Evolutionary conservation across 30 jellyfish, hydroid and myxozoan genomes (phyloP).

Genomic region (Nemopilema nomurai): DNA sequence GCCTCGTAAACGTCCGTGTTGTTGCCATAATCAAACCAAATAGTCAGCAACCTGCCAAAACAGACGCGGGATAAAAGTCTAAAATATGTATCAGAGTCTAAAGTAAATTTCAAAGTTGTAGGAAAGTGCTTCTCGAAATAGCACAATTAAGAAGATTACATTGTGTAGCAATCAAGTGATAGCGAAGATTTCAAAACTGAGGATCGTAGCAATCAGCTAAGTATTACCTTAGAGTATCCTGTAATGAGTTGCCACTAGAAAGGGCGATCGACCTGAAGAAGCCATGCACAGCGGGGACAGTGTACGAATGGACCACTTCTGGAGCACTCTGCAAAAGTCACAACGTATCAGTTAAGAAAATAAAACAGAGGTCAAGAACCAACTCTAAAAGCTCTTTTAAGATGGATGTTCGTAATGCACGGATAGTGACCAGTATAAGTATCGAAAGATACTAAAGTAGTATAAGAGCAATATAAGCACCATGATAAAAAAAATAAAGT

Average conservation of each 20-base stretch:
- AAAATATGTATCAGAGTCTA: neutral
- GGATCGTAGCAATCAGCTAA: too few species aligned
- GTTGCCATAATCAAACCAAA: slow-evolving; percentile 98
- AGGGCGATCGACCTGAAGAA: slow-evolving; percentile 90
- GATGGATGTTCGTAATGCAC: too few species aligned
- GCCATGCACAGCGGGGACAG: slow-evolving; percentile 98
- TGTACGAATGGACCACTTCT: slow-evolving; percentile 75
- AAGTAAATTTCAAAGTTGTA: neutral
- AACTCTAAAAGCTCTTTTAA: too few species aligned
- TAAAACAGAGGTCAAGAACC: too few species aligned
- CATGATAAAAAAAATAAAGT: too few species aligned
- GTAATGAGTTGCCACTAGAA: slow-evolving; percentile 86
- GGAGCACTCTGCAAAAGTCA: slow-evolving; percentile 51
- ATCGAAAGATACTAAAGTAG: neutral
- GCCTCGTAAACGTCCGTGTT: slow-evolving; percentile 88
- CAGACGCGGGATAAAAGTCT: neutral
- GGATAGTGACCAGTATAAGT: too few species aligned
- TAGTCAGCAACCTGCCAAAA: slow-evolving; percentile 77
- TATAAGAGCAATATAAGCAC: neutral
- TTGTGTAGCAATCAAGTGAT: too few species aligned
- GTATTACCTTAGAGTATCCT: slow-evolving; percentile 90
- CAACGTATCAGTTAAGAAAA: too few species aligned
- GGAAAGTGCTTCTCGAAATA: neutral
- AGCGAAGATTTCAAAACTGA: too few species aligned
- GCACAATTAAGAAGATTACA: too few species aligned